Conservation (phyloP, 2,113 vertebrate genomes). For the Solea solea region DNA sequence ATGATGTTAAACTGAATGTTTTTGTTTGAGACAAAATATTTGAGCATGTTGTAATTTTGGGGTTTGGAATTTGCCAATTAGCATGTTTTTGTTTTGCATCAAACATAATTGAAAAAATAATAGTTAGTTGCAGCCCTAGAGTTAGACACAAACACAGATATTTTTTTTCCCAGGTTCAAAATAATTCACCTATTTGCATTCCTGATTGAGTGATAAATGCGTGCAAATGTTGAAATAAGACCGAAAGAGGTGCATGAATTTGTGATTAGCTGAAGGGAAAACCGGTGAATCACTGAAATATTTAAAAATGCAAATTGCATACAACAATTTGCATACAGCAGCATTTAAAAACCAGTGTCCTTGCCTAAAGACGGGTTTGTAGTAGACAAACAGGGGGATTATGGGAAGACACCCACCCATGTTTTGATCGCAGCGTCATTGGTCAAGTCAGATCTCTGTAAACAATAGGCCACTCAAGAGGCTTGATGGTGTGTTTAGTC, state of each 20-base stretch:
- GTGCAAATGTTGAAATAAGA: constrained; percentile 93
- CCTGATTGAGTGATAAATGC: constrained; percentile 93
- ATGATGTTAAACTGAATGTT: too few relatives aligned
- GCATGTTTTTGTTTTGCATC: too few relatives aligned
- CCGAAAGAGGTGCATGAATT: constrained; percentile 92
- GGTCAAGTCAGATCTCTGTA: constrained; percentile 90
- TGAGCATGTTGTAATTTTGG: too few relatives aligned
- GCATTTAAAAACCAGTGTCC: constrained; percentile 93
- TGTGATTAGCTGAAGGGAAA: constrained; percentile 83
- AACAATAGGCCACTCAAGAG: constrained; percentile 88
- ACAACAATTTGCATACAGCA: constrained; percentile 94
- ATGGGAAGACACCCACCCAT: constrained; percentile 85
- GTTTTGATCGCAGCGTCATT: constrained; percentile 85
- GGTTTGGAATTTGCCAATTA: too few relatives aligned
- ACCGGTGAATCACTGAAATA: constrained; percentile 78
- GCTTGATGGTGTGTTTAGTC: constrained; percentile 85
- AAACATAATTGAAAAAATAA: too few relatives aligned
- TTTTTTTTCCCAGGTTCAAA: constrained; percentile 69
- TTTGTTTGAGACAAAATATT: too few relatives aligned
- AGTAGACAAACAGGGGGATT: constrained; percentile 86
- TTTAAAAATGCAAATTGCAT: constrained; percentile 96
- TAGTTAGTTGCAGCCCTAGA: too few relatives aligned
- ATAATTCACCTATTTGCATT: constrained; percentile 90
- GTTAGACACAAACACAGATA: background rate
- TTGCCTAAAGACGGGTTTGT: constrained; percentile 89